Percentiles rank a stretch among this genome's conserved stretches.
These are phyloP conservation scores for Geopemphigus sp. DNA, from an alignment of 1,140 invertebrate species.

Conservation along the genomic window DNA sequence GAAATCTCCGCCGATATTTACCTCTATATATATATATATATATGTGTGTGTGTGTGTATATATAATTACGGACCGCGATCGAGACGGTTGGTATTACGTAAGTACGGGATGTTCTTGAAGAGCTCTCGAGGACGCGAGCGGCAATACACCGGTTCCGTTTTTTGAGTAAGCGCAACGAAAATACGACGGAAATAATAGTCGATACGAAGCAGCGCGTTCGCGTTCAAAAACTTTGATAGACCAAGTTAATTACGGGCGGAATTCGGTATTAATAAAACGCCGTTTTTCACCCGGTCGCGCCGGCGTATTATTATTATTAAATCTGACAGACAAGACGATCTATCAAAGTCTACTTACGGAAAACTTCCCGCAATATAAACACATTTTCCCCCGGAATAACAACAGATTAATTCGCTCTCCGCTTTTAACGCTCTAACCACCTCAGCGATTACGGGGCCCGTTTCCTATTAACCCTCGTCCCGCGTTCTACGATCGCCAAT, in stretches of 20 bases:
- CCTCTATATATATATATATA: no score
- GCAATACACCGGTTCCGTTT: neutral
- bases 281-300: constrained; percentile 31
- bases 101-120: neutral
- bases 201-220: neutral
- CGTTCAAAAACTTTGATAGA: constrained; percentile 24
- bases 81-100: no score
- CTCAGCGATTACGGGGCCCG: neutral
- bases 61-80: neutral
- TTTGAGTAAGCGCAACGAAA: no score
- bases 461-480: neutral
- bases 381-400: constrained; percentile 27
- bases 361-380: constrained; percentile 41
- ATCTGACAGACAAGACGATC: constrained; percentile 44
- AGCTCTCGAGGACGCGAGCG: neutral
- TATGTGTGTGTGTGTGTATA: no score
- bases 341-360: constrained; percentile 46
- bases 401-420: constrained; percentile 46
- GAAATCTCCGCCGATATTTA: neutral
- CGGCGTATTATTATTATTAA: constrained; percentile 43
- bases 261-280: constrained; percentile 29
- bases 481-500: neutral
- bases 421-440: constrained; percentile 16
- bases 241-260: constrained; percentile 23
- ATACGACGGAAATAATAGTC: neutral